Conservation (phyloP, 2,888 invertebrate species). For the Bugula neritina region DNA sequence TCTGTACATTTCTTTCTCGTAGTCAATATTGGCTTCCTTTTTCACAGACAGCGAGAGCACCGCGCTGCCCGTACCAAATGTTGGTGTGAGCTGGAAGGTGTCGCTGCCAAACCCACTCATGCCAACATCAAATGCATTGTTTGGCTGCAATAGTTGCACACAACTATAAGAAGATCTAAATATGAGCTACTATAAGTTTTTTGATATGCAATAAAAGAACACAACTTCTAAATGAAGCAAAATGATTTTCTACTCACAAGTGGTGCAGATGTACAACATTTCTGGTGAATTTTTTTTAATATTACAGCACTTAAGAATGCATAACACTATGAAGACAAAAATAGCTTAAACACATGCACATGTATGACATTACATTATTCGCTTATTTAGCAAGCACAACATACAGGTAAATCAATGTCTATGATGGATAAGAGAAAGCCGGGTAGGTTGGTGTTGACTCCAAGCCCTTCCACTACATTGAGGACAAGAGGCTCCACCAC, state of each 20-base stretch:
- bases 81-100: conserved; percentile 13
- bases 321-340: too few species aligned
- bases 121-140: not conserved
- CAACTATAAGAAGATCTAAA: too few species aligned
- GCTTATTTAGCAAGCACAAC: not conserved
- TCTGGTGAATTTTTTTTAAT: too few species aligned
- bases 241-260: too few species aligned
- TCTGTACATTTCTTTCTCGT: not conserved
- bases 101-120: conserved; percentile 19
- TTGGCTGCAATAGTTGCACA: conserved; percentile 10
- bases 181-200: too few species aligned
- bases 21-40: conserved; percentile 21
- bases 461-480: not conserved
- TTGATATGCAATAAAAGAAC: too few species aligned
- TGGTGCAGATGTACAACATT: too few species aligned
- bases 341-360: too few species aligned
- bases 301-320: too few species aligned
- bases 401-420: conserved; percentile 23
- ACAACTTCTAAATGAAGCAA: too few species aligned
- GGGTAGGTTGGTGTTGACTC: conserved; percentile 22
- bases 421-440: conserved; percentile 19
- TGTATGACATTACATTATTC: too few species aligned
- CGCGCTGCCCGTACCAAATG: conserved; percentile 7
- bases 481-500: conserved; percentile 2
- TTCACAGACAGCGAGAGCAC: conserved; percentile 12